Base-by-base conservation (phyloP, 1,140 invertebrate species). In the Eulimnadia texana region DNA sequence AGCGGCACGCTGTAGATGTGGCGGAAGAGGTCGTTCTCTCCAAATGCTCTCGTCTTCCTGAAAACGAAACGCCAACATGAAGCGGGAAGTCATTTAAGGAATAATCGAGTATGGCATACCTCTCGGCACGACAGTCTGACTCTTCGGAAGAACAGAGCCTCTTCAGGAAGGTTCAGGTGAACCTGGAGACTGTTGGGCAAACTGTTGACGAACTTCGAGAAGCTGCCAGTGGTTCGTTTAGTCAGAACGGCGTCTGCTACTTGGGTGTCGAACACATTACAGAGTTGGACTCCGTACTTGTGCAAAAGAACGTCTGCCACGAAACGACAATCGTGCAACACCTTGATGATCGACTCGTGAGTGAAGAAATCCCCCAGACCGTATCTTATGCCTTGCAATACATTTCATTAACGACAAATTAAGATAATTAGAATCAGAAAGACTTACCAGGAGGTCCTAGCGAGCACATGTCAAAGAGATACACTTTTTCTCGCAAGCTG, bases 201-300 rank as follows among this genome's bases (percentile, higher is more conserved):
- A 16, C 16, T 42, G 33, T 42, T 42, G 33, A 42, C 33, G 33
- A 42, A 42, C 6, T 16, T 6, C 33, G 33, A 42, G 33, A 9
- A 42, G 6, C 16, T 42, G 6, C 33, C 33, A 9, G 6, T 6
- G 33, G 33, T 42, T 16, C 33, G 6, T 16, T 42, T 42, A 6
- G 16, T 42, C 6, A 42, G 16, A 16, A 42, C 33, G 6, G 33
- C 33, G 16, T 42, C 33, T 9, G 33, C 33, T 16, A 63, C 62
- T 29, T 63, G 62, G 19, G 56, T 63, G 24, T 63, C 62, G n/a
- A 63, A 63, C 13, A 63, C 49, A 47, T 63, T 63, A 10, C 24
- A 20, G 9, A 63, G 27, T 33, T 50, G 28, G 1, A 63, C 47
- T n/a, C 47, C 27, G n/a, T 58, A 63, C 27, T 63, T 59, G 22